Evolutionary conservation across 1,140 invertebrate genomes (phyloP).

Genomic region (Paralvinella palmiformis): DNA sequence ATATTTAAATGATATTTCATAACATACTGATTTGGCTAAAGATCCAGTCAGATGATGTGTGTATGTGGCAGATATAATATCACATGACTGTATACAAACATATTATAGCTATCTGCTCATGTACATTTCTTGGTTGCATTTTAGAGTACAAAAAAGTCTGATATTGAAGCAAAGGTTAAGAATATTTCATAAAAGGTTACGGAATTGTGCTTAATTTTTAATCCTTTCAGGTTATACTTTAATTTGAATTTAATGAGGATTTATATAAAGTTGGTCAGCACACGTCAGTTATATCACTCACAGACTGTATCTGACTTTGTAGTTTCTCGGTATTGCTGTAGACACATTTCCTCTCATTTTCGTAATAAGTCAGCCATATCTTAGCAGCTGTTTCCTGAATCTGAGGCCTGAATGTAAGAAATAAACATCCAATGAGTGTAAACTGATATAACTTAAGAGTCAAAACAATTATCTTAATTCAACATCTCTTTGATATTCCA

Average conservation of each 20-base stretch:
- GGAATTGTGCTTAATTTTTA: slow-evolving; percentile 9
- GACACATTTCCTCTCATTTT: slow-evolving; percentile 76
- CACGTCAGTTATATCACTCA: too few relatives aligned
- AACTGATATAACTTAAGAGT: neutral
- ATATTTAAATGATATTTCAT: too few relatives aligned
- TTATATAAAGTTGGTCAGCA: neutral
- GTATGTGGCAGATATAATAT: too few relatives aligned
- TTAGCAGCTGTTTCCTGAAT: slow-evolving; percentile 78
- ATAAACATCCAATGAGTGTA: neutral
- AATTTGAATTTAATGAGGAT: neutral
- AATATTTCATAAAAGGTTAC: too few relatives aligned
- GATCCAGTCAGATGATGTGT: too few relatives aligned
- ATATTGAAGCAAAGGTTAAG: too few relatives aligned
- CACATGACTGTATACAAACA: too few relatives aligned
- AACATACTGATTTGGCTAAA: too few relatives aligned
- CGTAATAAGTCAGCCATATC: slow-evolving; percentile 86
- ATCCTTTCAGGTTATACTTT: neutral
- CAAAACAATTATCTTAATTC: neutral
- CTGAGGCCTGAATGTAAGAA: slow-evolving; percentile 47
- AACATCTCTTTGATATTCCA: too few relatives aligned
- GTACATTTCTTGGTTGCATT: too few relatives aligned
- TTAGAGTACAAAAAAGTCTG: too few relatives aligned
- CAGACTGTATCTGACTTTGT: slow-evolving; percentile 88
- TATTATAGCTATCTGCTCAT: too few relatives aligned
- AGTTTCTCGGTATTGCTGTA: slow-evolving; percentile 73